Base-by-base conservation (phyloP, 2,797 vertebrate genomes). In the Enteromius treurensis region DNA sequence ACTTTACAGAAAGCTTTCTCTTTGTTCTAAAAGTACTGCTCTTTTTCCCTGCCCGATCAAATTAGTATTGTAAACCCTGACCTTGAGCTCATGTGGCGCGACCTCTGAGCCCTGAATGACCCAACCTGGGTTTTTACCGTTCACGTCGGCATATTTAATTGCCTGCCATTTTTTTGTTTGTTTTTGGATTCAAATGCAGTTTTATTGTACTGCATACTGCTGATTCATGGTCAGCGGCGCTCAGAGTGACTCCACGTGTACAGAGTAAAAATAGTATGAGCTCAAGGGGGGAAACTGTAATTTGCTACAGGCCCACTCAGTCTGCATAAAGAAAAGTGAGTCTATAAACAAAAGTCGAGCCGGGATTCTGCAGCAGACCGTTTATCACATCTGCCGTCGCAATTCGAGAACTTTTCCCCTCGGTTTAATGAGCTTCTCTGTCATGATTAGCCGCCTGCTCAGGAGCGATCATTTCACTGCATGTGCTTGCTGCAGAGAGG, bases 221-320 rank as follows among this genome's bases (percentile, higher is more conserved):
- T 88, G 84, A 92, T 90, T 93, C 90, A 89, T 70, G 84, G 91
- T 89, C 89, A 77, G 71, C 89, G 91, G 89, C 85, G 88, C 92
- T 89, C 74, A 83, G 89, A 91, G 88, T 83, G 73, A 90, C 88
- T 90, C 88, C 88, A 91, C 87, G 87, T 90, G 90, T 82, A 91
- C 86, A 87, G 87, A 90, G 87, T 91, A 91, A 92, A 93, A 94
- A 93, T 93, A 94, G 92, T 86, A 53, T 67, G 62, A 68, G 62
- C 47, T 67, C 80, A 15, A n/a, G 81, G 55, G 80, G 4, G 88
- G 87, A 88, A 85, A 88, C 51, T 78, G 83, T 89, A 92, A 92
- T 91, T 91, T 90, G 86, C 88, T 85, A 85, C 90, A 92, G 89
- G 88, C 88, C 85, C 79, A 89, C 73, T 82, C 71, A 75, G 88